A percentile compares a stretch with the other conserved stretches of the same genome.
Conservation (phyloP, 2,888 invertebrate species). For the Deroplatys truncata region DNA sequence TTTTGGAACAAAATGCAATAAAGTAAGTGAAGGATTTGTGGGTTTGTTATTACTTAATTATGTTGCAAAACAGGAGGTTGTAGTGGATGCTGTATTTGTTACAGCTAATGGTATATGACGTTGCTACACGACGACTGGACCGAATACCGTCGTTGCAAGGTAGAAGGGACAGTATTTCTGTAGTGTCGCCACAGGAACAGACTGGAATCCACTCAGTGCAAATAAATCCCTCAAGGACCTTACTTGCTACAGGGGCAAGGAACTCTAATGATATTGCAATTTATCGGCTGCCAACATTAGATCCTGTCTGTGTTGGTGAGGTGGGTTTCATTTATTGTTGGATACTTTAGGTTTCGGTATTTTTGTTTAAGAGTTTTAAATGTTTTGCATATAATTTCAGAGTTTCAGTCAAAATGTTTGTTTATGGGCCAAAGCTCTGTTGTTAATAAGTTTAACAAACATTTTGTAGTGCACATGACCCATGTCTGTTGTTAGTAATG, state of each 20-base stretch:
- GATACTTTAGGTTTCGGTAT: too few relatives aligned
- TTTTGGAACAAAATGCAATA: slow-evolving; percentile 96
- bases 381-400: too few relatives aligned
- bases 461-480: too few relatives aligned
- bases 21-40: slow-evolving; percentile 53
- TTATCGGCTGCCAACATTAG: slow-evolving; percentile 85
- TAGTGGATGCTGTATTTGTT: slow-evolving; percentile 31
- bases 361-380: too few relatives aligned
- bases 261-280: slow-evolving; percentile 92
- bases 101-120: slow-evolving; percentile 87
- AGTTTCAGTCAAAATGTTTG: too few relatives aligned
- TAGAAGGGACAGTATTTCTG: slow-evolving; percentile 51
- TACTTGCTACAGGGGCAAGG: slow-evolving; percentile 87
- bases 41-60: background rate
- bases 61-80: background rate
- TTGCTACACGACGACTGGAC: slow-evolving; percentile 78
- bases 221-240: slow-evolving; percentile 83
- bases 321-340: slow-evolving; percentile 35
- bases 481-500: too few relatives aligned
- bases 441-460: too few relatives aligned
- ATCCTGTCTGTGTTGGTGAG: slow-evolving; percentile 91
- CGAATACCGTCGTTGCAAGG: slow-evolving; percentile 83
- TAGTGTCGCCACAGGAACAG: slow-evolving; percentile 43
- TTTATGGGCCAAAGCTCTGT: too few relatives aligned
- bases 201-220: slow-evolving; percentile 92